Evolutionary conservation across 2,888 invertebrate species (phyloP), one percentile per base, ranked within the genome.

Genomic region (Callyntrura sp.): DNA sequence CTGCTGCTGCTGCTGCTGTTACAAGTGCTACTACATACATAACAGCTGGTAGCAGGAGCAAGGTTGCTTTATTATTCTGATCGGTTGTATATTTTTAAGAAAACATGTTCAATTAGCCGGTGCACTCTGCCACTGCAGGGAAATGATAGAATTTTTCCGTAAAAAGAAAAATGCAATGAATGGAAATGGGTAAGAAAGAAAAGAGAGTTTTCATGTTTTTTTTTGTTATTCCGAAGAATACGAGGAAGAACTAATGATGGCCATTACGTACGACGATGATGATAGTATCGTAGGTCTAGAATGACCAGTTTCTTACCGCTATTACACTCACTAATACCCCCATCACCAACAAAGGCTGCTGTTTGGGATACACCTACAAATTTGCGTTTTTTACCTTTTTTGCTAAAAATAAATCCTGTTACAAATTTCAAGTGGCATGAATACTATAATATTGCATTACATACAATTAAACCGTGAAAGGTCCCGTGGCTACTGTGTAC

Each of bases 241-340:
- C 48, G 0, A 48, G n/a, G 28, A 65, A 2, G 9, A 70, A 70
- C 17, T 70, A 17, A 20, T 70, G 48, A 73, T 73, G 73, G 48
- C 11, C 25, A 25, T 25, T 51, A 51, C 11, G 5, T 45, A 45
- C 45, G 11, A 45, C 12, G 12, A 20, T 1, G 17, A 60, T 17
- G 68, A 43, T 43, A 3, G 17, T 73, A 73, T 48, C 73, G 48
- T 73, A 73, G 73, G 73, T 73, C 73, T 73, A 73, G 73, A 73
- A 48, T 73, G 68, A 68, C 48, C 48, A 73, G 73, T 73, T 73
- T 68, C 43, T 3, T 68, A 2, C 65, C 65, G 2, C 35, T 68
- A 68, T 0, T n/a, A 35, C 8, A 14, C 12, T 28, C n/a, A 2
- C n/a, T 1, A 60, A n/a, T 17, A 60, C 12, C 17, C n/a, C 11